Conservation (phyloP, 2,797 vertebrate genomes). For the Pipistrellus pygmaeus region DNA sequence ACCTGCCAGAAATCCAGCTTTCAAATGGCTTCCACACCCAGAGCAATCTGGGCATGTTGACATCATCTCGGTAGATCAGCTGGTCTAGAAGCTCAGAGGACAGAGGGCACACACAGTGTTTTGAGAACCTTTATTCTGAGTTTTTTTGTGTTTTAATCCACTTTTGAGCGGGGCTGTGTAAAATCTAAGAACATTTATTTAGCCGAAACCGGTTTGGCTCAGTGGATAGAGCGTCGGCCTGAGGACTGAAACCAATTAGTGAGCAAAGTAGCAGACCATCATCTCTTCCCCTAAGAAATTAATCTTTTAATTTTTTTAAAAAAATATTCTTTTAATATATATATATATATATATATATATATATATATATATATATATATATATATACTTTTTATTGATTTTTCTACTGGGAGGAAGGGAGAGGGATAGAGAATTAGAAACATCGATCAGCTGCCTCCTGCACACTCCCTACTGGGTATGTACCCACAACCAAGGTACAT, state of each 20-base stretch:
- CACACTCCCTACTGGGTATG: too few species aligned
- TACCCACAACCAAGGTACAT: too few species aligned
- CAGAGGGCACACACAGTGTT: not conserved
- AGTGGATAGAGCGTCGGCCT: too few species aligned
- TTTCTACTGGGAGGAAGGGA: too few species aligned
- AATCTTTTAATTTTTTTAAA: not conserved
- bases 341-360: too few species aligned
- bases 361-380: too few species aligned
- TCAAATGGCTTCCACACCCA: constrained; percentile 4
- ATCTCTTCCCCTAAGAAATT: not conserved
- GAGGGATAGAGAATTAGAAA: too few species aligned
- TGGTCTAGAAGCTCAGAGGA: not conserved
- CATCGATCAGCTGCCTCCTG: too few species aligned
- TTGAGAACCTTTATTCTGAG: constrained; percentile 49
- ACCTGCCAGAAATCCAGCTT: constrained; percentile 24
- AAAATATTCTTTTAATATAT: too few species aligned
- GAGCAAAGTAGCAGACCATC: not conserved
- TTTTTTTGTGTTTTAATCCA: not conserved
- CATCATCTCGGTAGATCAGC: constrained; percentile 15
- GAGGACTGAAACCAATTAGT: not conserved
- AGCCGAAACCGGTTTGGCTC: too few species aligned
- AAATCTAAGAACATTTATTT: constrained; percentile 34
- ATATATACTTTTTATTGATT: too few species aligned
- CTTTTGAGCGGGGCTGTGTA: constrained; percentile 37
- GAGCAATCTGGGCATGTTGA: not conserved